phyloP scores from a whole-genome alignment of 2,888 invertebrate species.

The Protodeltote pygarga region DNA sequence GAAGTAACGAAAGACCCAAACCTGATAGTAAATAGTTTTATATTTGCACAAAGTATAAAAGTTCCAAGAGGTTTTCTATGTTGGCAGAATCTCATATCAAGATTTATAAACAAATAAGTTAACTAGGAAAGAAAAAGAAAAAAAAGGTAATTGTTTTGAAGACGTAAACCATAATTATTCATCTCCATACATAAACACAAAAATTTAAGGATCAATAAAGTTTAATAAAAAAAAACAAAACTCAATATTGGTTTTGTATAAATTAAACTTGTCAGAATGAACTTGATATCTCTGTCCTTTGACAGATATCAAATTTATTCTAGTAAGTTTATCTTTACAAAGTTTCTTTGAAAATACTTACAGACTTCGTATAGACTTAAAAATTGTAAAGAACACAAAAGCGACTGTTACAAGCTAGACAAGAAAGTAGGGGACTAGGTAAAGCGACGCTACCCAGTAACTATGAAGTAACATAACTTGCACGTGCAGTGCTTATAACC shows the following conservation, averaged over 20 bases:
- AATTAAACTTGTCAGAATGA: constrained; percentile 19
- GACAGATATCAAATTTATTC: too few relatives aligned
- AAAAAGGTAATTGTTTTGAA: constrained; percentile 31
- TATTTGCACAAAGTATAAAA: constrained; percentile 31
- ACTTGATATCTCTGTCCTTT: constrained; percentile 18
- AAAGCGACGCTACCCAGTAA: constrained; percentile 12
- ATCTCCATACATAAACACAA: constrained; percentile 39
- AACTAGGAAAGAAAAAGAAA: constrained; percentile 24
- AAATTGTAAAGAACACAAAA: constrained; percentile 5
- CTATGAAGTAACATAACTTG: constrained; percentile 16
- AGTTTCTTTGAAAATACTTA: neutral
- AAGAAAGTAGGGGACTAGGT: constrained; percentile 18
- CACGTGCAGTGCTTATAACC: constrained; percentile 18
- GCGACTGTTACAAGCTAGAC: constrained; percentile 9
- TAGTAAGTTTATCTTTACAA: too few relatives aligned
- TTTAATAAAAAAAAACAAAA: too few relatives aligned
- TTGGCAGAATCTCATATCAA: constrained; percentile 21
- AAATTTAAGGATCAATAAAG: constrained; percentile 23
- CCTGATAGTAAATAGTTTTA: constrained; percentile 11
- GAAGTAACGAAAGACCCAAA: constrained; percentile 3
- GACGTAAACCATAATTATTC: constrained; percentile 41
- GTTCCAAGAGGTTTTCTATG: constrained; percentile 14
- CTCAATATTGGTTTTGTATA: constrained; percentile 17
- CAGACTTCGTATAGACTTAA: constrained; percentile 2
- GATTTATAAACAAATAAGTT: constrained; percentile 41